Percentiles rank a stretch among this genome's conserved stretches.
Conservation (phyloP, 1,140 invertebrate genomes). For the Aplysia californica region DNA sequence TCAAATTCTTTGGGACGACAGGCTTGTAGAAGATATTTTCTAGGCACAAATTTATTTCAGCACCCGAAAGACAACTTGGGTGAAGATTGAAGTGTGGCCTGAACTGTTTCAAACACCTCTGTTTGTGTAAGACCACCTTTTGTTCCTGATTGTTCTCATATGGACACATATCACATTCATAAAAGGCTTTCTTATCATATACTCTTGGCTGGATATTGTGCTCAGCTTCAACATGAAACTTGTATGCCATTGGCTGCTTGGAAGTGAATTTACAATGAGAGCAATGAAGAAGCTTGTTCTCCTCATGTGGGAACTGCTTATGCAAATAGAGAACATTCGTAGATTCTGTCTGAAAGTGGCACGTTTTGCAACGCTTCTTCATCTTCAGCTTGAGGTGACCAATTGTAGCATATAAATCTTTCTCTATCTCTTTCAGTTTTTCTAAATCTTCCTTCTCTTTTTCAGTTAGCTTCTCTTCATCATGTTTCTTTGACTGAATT, state of each 20-base stretch:
- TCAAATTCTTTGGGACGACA: conserved; percentile 33
- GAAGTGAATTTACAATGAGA: conserved; percentile 90
- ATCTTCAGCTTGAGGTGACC: conserved; percentile 82
- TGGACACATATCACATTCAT: conserved; percentile 93
- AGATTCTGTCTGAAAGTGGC: conserved; percentile 94
- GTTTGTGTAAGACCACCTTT: conserved; percentile 88
- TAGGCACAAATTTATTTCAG: conserved; percentile 57
- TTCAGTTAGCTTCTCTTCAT: conserved; percentile 76
- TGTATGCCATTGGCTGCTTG: conserved; percentile 85
- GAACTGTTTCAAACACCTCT: conserved; percentile 92
- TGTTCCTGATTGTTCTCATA: conserved; percentile 95
- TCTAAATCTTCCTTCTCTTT: conserved; percentile 83
- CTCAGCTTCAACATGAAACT: conserved; percentile 91
- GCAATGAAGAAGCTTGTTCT: conserved; percentile 77
- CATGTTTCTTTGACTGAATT: conserved; percentile 83
- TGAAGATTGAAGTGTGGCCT: conserved; percentile 86
- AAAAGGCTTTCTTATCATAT: conserved; percentile 86
- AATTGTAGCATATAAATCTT: conserved; percentile 71
- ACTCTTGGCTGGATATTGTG: conserved; percentile 86
- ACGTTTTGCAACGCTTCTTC: conserved; percentile 87
- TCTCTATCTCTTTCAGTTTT: conserved; percentile 83
- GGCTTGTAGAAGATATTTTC: conserved; percentile 54
- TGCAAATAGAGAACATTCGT: conserved; percentile 87
- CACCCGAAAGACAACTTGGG: conserved; percentile 68
- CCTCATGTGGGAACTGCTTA: conserved; percentile 90